Evolutionary conservation across 2,888 invertebrate species (phyloP).

Genomic region (Smittia sp.): DNA sequence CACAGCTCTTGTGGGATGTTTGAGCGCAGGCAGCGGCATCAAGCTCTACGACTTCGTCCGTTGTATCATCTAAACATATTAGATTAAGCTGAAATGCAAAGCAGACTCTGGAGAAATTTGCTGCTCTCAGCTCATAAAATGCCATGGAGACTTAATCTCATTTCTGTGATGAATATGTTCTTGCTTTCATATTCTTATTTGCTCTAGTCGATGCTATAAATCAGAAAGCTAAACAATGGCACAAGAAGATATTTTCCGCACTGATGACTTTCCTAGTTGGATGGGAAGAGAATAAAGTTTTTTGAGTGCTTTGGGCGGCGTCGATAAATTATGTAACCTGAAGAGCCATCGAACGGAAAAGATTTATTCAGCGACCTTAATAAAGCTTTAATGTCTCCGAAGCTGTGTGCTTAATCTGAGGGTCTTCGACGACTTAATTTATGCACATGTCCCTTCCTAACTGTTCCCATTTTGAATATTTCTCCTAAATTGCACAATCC

Average conservation of each 20-base stretch:
- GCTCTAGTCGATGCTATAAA: neutral
- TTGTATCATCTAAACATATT: neutral
- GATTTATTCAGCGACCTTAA: too few relatives aligned
- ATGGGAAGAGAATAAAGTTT: neutral
- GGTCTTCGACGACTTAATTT: too few relatives aligned
- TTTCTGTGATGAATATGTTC: slow-evolving; percentile 5
- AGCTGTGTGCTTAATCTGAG: too few relatives aligned
- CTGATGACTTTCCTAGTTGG: neutral
- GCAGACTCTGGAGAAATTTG: neutral
- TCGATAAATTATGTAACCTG: too few relatives aligned
- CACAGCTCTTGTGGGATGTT: too few relatives aligned
- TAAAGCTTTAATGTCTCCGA: too few relatives aligned
- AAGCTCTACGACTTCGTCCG: too few relatives aligned
- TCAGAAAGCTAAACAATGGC: neutral
- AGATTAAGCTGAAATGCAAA: neutral
- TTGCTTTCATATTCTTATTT: neutral
- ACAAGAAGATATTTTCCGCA: slow-evolving; percentile 3
- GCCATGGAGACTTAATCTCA: slow-evolving; percentile 5
- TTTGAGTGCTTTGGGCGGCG: too few relatives aligned
- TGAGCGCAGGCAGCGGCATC: too few relatives aligned
- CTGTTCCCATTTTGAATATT: neutral
- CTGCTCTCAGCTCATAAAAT: slow-evolving; percentile 1
- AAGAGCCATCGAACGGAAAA: too few relatives aligned
- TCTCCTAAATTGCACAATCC: neutral
- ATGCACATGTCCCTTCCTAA: too few relatives aligned